Evolutionary conservation across 2,113 vertebrate genomes (phyloP), one percentile per base, ranked within the genome.

Genomic region (Callospermophilus lateralis): DNA sequence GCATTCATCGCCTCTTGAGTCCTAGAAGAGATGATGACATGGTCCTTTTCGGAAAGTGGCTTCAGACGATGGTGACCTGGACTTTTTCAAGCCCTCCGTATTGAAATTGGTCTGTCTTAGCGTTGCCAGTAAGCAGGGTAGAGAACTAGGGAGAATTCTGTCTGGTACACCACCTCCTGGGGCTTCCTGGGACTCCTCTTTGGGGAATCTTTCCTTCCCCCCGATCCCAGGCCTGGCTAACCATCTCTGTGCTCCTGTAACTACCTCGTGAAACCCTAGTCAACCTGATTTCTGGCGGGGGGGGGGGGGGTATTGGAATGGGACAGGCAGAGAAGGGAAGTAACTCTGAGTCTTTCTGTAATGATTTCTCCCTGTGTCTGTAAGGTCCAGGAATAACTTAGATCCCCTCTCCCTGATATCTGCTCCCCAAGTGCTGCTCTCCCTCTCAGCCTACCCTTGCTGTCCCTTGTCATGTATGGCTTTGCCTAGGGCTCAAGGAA

Each of bases 1-100:
- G 28, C 32, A 24, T 96, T 97, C 97, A 97, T 98, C 16, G 96
- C 95, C 61, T 88, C 85, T 67, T 53, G 80, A 42, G 8, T 92
- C 96, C 96, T 97, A 92, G 80, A 97, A 97, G 2, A 98, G 92
- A 96, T 51, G 97, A 95, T 34, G 93, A 92, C 53, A 95, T 34
- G 78, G 55, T 30, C 65, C 53, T 78, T 93, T 93, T 77, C 48
- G 95, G 45, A 76, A 89, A 89, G 58, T 24, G 80, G 68, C 87
- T 90, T 96, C 45, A 93, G 93, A 58, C 32, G 93, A 15, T 32
- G 34, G 48, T 74, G 48, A 63, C 89, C 72, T 55, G 74, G 51
- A 16, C n/a, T 67, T 58, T 88, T 73, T 85, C 83, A 19, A 63
- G 48, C 11, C 51, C 17, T 78, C 32, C 61, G 61, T 65, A 48